Evolutionary conservation across 2,797 vertebrate species (phyloP).

Genomic region (Pitangus sulphuratus): DNA sequence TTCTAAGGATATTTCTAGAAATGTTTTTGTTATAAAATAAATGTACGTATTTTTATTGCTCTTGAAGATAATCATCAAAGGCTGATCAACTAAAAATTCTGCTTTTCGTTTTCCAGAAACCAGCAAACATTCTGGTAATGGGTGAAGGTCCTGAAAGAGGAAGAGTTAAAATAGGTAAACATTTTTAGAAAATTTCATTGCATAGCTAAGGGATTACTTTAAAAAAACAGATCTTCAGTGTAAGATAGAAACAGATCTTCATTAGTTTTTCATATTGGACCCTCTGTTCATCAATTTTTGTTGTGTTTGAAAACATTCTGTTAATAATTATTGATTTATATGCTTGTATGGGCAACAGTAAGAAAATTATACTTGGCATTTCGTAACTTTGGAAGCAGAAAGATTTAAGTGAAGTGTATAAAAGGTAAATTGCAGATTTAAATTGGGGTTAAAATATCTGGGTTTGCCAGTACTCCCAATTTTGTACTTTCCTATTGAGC

Average conservation of each 20-base stretch:
- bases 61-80: neutral
- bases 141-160: conserved; percentile 95
- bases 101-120: conserved; percentile 88
- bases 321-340: neutral
- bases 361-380: neutral
- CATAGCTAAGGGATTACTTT: neutral
- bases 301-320: neutral
- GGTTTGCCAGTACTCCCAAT: neutral
- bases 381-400: neutral
- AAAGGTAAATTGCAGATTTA: neutral
- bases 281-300: neutral
- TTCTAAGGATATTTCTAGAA: neutral
- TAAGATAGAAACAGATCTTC: neutral
- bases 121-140: conserved; percentile 99
- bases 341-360: neutral
- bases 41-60: neutral
- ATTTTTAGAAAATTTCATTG: conserved; percentile 25
- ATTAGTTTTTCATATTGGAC: neutral
- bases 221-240: neutral
- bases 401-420: neutral
- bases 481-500: neutral
- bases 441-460: neutral
- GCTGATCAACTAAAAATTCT: conserved; percentile 61
- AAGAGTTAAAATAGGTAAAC: conserved; percentile 96
- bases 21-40: neutral